Evolutionary conservation across 1,140 invertebrate genomes (phyloP), one percentile per base, ranked within the genome.

Genomic region (Chymomyza costata): DNA sequence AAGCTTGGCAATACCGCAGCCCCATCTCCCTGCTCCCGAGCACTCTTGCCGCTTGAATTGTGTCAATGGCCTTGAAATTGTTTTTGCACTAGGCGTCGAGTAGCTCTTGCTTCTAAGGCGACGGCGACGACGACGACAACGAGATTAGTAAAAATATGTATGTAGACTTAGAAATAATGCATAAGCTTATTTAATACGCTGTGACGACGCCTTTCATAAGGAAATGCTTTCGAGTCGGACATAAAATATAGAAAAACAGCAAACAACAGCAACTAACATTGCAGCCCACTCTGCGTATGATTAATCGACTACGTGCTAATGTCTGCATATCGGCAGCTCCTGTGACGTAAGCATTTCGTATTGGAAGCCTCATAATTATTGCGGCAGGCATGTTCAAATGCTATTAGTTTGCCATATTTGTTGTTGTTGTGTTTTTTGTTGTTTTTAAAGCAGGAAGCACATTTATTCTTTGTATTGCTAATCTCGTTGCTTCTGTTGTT

Each of bases 11-110:
- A 11, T 13, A 19, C 10, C 15, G 19, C 32, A 14, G 3, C 17
- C 15, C n/a, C n/a, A n/a, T 13, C 16, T 14, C 14, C 6, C 40
- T 15, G n/a, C 34, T 10, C 53, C 38, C 46, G 8, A 19, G 21
- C 39, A 31, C 44, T 58, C 56, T 69, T 69, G 53, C 65, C 70
- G 65, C 61, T 65, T 59, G 52, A 76, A 76, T 60, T 76, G 61
- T 76, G 70, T 65, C 70, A 76, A 68, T 65, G 70, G 70, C 70
- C 70, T 76, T 76, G 70, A 76, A 76, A 76, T 76, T 76, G 70
- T 76, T 76, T 76, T 76, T 61, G 58, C 58, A 40, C 58, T 52
- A 61, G 48, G 58, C 53, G 70, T 65, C 54, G 52, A 69, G 70
- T 68, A 65, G 46, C 48, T 57, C 60, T 63, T 58, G 68, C 64